phyloP scores from a whole-genome alignment of 2,888 invertebrate species.

The Coleophora deauratella region DNA sequence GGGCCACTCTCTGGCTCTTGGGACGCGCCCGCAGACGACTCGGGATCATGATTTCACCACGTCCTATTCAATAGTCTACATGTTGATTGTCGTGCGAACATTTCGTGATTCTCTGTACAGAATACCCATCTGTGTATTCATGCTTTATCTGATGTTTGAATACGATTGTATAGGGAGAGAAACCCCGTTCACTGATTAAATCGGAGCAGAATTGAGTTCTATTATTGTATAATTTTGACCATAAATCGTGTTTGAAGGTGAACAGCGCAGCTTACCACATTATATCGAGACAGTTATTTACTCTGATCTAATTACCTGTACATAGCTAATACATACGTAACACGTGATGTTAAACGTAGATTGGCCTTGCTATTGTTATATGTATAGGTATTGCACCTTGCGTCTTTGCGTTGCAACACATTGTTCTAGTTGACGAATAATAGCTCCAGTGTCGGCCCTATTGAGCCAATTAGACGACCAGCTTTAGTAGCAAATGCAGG shows the following conservation, averaged over 20 bases:
- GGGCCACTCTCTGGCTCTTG: background rate
- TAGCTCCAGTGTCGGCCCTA: slow-evolving; percentile 32
- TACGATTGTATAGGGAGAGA: too few species aligned
- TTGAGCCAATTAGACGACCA: slow-evolving; percentile 14
- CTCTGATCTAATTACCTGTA: too few species aligned
- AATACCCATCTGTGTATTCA: too few species aligned
- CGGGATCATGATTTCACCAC: slow-evolving; percentile 58
- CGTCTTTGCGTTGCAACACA: slow-evolving; percentile 25
- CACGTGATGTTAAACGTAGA: too few species aligned
- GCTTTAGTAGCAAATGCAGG: slow-evolving; percentile 1
- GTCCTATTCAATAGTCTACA: slow-evolving; percentile 46
- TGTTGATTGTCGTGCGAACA: slow-evolving; percentile 62
- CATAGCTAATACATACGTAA: too few species aligned
- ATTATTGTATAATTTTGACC: too few species aligned
- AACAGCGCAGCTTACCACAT: slow-evolving; percentile 15
- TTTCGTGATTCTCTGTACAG: slow-evolving; percentile 1
- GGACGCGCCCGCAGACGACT: slow-evolving; percentile 25
- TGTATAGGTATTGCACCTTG: slow-evolving; percentile 29
- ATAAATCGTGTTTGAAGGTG: too few species aligned
- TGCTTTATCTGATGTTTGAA: too few species aligned
- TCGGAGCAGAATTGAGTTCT: too few species aligned
- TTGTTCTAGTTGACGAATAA: slow-evolving; percentile 31
- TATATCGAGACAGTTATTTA: slow-evolving; percentile 37
- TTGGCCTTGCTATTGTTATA: slow-evolving; percentile 39
- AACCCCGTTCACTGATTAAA: too few species aligned